Percentiles rank a stretch among this genome's conserved stretches.
Conservation (phyloP, 2,888 invertebrate genomes). For the Onthophagus sagittarius region DNA sequence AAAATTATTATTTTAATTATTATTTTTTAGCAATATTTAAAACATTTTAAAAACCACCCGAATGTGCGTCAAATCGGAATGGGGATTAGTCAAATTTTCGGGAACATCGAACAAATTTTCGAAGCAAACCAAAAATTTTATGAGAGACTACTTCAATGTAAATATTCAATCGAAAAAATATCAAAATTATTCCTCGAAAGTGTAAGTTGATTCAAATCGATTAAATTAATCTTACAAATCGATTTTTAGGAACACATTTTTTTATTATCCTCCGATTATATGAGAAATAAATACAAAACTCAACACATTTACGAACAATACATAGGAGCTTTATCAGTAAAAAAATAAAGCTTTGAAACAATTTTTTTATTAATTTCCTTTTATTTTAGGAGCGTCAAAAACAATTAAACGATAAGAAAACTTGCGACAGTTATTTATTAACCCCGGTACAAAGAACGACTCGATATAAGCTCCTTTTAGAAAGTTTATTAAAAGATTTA, state of each 20-base stretch:
- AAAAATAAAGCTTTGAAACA: not conserved
- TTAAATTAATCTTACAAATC: not conserved
- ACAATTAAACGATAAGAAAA: conserved; percentile 38
- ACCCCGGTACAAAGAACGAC: conserved; percentile 42
- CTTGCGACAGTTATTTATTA: conserved; percentile 37
- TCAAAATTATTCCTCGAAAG: conserved; percentile 35
- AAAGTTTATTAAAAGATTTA: conserved; percentile 28
- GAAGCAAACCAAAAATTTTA: conserved; percentile 33
- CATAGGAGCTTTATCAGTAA: not conserved
- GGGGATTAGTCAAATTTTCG: conserved; percentile 33
- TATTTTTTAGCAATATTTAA: conserved; percentile 18
- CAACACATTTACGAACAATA: conserved; percentile 1
- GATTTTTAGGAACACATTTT: conserved; percentile 17
- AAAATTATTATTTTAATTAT: not conserved
- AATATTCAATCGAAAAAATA: conserved; percentile 31
- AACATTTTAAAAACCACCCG: conserved; percentile 14
- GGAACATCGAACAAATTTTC: conserved; percentile 38
- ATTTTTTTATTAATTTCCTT: conserved; percentile 1
- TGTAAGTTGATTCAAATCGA: conserved; percentile 30
- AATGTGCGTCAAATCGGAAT: not conserved
- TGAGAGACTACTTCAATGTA: conserved; percentile 31
- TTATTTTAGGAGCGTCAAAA: conserved; percentile 46
- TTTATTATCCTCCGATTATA: conserved; percentile 12
- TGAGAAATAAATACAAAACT: conserved; percentile 18
- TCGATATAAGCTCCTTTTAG: conserved; percentile 40